Base-by-base conservation (phyloP, 2,888 invertebrate genomes). In the Tinea semifulvella region DNA sequence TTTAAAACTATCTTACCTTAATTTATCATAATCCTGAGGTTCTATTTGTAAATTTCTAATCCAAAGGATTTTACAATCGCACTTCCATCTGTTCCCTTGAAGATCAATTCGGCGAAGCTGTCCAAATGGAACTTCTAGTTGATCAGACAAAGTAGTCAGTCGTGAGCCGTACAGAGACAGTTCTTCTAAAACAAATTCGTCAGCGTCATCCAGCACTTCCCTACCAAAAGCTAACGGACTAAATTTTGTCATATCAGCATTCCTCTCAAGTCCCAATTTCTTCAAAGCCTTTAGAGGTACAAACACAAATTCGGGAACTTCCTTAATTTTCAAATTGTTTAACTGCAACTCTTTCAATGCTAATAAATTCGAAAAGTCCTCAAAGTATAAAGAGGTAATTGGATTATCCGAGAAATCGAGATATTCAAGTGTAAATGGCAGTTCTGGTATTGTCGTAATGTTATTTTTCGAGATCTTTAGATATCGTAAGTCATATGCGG, bases 361-460 rank as follows among this genome's bases (percentile, higher is more conserved):
- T 1, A 84, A 81, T 14, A 85, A 59, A 46, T 82, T 73, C 0
- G 60, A 53, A 39, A 86, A 77, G 52, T 84, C 76, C 50, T 76
- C 80, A 1, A 68, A 65, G 1, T 73, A 66, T 18, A 88, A 60
- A 13, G 67, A 66, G 1, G 57, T 52, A 2, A 88, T 76, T 6
- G 83, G 76, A 43, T 86, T 88, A 36, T 84, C 84, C 0, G 88
- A 88, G 10, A 88, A 53, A 60, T 88, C 88, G 13, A 89, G 63
- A 48, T 82, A 79, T 54, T 84, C 73, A 4, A 88, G 53, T 0
- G 80, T 80, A 18, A 68, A 73, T 0, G 88, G 87, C 44, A 88
- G 55, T 22, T 74, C 66, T 17, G 88, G 88, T 6, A 87, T 61
- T 3, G 65, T 64, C 1, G 56, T 62, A 2, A 88, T 62, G 10